phyloP scores from a whole-genome alignment of 2,888 invertebrate species.

The Epirrhoe alternata region DNA sequence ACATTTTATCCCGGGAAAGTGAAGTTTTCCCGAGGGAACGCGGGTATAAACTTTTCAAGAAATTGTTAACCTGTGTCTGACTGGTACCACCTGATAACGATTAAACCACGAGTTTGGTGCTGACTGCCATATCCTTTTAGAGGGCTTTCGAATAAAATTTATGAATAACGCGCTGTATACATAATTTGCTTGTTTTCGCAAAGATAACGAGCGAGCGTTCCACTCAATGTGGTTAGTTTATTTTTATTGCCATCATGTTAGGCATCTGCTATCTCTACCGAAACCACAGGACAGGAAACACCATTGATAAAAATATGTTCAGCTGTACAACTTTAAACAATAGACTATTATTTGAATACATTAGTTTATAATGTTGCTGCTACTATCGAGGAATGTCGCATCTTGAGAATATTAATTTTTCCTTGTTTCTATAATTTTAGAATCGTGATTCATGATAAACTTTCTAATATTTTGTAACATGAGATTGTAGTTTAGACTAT shows the following conservation, averaged over 20 bases:
- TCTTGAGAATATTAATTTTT: conserved; percentile 1
- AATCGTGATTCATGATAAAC: conserved; percentile 32
- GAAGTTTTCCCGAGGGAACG: too few species aligned
- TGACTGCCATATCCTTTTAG: neutral
- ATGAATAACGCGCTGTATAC: neutral
- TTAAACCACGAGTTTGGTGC: too few species aligned
- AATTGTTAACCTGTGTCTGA: too few species aligned
- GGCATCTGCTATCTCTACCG: conserved; percentile 26
- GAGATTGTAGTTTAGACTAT: conserved; percentile 72
- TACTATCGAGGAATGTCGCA: neutral
- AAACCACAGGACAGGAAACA: conserved; percentile 27
- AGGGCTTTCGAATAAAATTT: neutral
- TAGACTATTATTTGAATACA: conserved; percentile 26
- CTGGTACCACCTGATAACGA: too few species aligned
- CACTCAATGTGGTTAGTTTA: conserved; percentile 12
- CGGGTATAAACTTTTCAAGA: too few species aligned
- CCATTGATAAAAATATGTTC: conserved; percentile 21
- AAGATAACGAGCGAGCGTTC: conserved; percentile 1
- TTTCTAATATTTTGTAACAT: conserved; percentile 67
- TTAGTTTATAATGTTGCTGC: conserved; percentile 3
- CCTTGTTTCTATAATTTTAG: conserved; percentile 12
- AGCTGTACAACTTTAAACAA: conserved; percentile 29
- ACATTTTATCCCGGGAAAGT: too few species aligned
- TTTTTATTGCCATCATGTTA: conserved; percentile 18
- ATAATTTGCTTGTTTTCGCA: neutral